Conservation (phyloP, 2,113 vertebrate species). For the Leucosticte australis region DNA sequence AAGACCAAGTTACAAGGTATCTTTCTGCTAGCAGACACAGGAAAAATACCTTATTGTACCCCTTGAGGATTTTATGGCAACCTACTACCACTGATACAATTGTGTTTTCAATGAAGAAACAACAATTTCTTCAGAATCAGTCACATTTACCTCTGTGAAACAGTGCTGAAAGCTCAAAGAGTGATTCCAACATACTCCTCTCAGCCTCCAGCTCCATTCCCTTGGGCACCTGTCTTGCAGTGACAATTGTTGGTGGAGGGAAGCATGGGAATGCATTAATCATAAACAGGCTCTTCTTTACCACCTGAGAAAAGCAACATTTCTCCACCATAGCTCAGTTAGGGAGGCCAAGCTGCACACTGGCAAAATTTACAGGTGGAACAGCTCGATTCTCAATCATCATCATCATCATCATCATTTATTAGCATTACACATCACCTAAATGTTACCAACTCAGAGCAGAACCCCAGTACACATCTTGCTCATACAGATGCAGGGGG, state of each 20-base stretch:
- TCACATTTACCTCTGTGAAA: background rate
- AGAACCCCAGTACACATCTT: background rate
- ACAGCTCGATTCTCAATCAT: background rate
- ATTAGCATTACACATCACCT: background rate
- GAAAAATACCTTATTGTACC: background rate
- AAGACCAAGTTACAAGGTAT: background rate
- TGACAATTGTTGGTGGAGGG: background rate
- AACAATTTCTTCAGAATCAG: background rate
- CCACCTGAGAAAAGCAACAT: background rate
- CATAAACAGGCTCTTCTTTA: background rate
- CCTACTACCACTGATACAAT: background rate
- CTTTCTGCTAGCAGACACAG: background rate
- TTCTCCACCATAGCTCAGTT: background rate
- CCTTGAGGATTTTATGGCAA: background rate
- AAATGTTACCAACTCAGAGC: background rate
- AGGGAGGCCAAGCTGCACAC: background rate
- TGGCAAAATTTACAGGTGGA: background rate
- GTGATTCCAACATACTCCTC: background rate
- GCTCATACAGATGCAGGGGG: accelerated
- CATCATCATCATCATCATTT: background rate
- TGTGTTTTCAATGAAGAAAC: constrained; percentile 15
- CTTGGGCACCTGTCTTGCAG: background rate
- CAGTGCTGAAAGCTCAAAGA: background rate
- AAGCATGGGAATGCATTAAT: background rate
- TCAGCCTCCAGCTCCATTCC: background rate